These are phyloP conservation scores for Toxotes lorentzi DNA, from an alignment of 2,797 vertebrate genomes.

Conservation along the genomic window DNA sequence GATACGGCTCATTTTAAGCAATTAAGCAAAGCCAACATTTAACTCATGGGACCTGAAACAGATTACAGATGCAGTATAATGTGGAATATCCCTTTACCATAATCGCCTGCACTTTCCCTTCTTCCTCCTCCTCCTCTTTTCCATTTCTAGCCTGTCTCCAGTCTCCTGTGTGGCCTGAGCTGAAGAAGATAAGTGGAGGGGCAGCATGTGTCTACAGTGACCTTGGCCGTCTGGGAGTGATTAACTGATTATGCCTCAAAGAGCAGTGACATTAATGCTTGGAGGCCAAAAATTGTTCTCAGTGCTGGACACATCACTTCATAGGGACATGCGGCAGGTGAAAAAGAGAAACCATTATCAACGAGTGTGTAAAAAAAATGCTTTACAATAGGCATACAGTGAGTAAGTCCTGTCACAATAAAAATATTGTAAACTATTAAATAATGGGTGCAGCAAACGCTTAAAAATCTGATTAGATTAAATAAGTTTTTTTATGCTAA, in stretches of 20 bases:
- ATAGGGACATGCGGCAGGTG: constrained; percentile 18
- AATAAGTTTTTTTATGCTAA: background rate
- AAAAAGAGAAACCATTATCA: constrained; percentile 14
- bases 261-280: constrained; percentile 58
- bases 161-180: constrained; percentile 45
- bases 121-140: background rate
- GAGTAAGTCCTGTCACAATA: background rate
- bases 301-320: background rate
- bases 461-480: constrained; percentile 2
- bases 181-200: constrained; percentile 47
- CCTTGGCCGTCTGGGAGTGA: constrained; percentile 54
- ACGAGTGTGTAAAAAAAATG: background rate
- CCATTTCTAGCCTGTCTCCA: constrained; percentile 5
- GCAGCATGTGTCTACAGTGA: constrained; percentile 35
- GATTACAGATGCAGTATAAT: constrained; percentile 37
- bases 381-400: background rate
- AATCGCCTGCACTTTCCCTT: constrained; percentile 9
- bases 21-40: constrained; percentile 29
- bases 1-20: constrained; percentile 5
- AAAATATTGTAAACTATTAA: background rate
- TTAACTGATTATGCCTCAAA: constrained; percentile 60
- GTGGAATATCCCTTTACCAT: constrained; percentile 19
- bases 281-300: constrained; percentile 20
- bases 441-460: background rate
- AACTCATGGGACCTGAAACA: constrained; percentile 24